Evolutionary conservation across 2,888 invertebrate genomes (phyloP), one percentile per base, ranked within the genome.

Genomic region (Opisthograptis luteolata): DNA sequence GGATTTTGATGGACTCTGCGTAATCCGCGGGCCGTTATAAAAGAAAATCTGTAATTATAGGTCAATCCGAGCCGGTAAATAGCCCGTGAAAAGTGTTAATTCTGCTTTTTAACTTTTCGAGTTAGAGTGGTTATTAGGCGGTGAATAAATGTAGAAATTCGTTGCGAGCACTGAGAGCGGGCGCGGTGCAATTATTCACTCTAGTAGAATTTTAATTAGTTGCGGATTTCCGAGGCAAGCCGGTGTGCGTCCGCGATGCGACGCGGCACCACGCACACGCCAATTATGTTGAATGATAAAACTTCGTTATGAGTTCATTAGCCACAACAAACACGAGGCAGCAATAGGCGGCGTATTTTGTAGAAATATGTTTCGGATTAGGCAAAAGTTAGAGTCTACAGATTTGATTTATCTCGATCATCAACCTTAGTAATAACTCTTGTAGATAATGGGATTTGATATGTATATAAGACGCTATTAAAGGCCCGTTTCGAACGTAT

Each of bases 131-230:
- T 41, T n/a, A n/a, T n/a, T 36, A 35, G 35, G 32, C 55, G 44
- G n/a, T 4, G 40, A 42, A 56, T 54, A 64, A 67, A 62, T 61
- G 63, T 64, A 64, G 52, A 57, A 58, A 64, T 65, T 67, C 32
- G 65, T 58, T 64, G 59, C 62, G 13, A 64, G 55, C 66, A 62
- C 60, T 64, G 61, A 58, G 15, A 53, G 66, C 64, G 36, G 27
- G 27, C 70, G 79, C 79, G 79, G 61, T 82, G 81, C 83, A 84
- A 81, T 86, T 79, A 83, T 76, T 84, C 77, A 84, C 81, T 80
- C 74, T 69, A 64, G 81, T 84, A 79, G 77, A 84, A 84, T 87
- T 85, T 85, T 87, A 87, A 87, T 87, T 83, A 84, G 81, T 80
- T 82, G 78, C 84, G 84, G 81, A 81, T 80, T 79, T 79, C 79